Percentiles rank a stretch among this genome's conserved stretches.
Evolutionary conservation across 2,888 invertebrate genomes (phyloP).

Genomic region (Callyntrura sp.): DNA sequence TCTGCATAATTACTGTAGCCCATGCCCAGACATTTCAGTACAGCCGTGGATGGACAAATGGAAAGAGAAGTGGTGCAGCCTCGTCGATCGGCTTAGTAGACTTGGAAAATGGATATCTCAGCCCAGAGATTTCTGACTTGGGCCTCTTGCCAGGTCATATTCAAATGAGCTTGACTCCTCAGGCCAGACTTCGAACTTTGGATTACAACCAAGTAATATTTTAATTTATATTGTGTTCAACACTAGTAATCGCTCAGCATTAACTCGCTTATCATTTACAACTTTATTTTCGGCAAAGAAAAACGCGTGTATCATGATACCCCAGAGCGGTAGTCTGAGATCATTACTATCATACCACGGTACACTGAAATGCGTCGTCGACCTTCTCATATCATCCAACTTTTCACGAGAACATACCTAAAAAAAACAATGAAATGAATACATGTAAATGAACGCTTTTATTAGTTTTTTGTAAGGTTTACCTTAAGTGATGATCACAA

Average conservation of each 20-base stretch:
- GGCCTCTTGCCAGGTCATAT: slow-evolving; percentile 73
- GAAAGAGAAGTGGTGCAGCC: slow-evolving; percentile 84
- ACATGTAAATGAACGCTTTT: not conserved
- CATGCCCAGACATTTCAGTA: slow-evolving; percentile 91
- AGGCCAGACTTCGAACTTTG: slow-evolving; percentile 77
- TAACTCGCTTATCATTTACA: no score
- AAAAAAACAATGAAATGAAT: no score
- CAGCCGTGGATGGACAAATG: slow-evolving; percentile 92
- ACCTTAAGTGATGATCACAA: no score
- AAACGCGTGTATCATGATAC: not conserved
- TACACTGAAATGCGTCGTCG: no score
- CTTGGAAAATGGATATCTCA: slow-evolving; percentile 60
- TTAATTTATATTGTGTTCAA: not conserved
- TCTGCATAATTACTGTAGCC: slow-evolving; percentile 86
- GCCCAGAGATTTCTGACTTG: slow-evolving; percentile 63
- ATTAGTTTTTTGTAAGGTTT: no score
- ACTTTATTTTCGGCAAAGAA: not conserved
- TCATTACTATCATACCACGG: not conserved
- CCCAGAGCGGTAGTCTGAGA: not conserved
- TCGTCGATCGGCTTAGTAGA: slow-evolving; percentile 61
- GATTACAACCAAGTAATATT: slow-evolving; percentile 80
- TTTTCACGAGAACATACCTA: no score
- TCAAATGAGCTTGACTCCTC: slow-evolving; percentile 77
- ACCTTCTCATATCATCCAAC: no score
- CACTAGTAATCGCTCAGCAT: no score